Evolutionary conservation across 2,797 vertebrate species (phyloP).

Genomic region (Typhlichthys subterraneus): DNA sequence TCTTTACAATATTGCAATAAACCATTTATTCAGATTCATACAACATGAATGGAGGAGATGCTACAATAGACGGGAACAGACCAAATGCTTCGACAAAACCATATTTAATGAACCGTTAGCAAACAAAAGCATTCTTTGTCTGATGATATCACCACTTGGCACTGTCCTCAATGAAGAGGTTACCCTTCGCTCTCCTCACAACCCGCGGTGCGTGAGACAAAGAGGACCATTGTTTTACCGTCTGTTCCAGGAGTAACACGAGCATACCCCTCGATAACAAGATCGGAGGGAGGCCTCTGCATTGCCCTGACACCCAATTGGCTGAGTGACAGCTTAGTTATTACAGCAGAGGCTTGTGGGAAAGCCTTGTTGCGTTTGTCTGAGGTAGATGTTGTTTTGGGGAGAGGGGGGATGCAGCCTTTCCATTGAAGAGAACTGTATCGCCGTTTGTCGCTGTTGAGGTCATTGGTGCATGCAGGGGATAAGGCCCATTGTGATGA

Average conservation of each 20-base stretch:
- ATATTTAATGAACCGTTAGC: too few species aligned
- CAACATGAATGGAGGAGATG: too few species aligned
- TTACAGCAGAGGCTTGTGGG: slow-evolving; percentile 60
- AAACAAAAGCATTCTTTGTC: too few species aligned
- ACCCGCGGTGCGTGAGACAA: slow-evolving; percentile 56
- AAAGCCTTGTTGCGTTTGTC: slow-evolving; percentile 21
- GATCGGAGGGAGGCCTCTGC: slow-evolving; percentile 39
- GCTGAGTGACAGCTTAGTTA: slow-evolving; percentile 60
- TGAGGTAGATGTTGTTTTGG: slow-evolving; percentile 2
- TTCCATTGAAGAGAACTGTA: slow-evolving; percentile 39
- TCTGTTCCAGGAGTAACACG: slow-evolving; percentile 39
- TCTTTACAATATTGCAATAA: slow-evolving; percentile 9
- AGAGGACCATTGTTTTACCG: slow-evolving; percentile 63
- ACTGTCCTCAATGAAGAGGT: slow-evolving; percentile 48
- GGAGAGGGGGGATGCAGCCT: slow-evolving; percentile 22
- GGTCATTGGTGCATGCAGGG: slow-evolving; percentile 41
- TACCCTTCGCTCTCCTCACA: slow-evolving; percentile 49
- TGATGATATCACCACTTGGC: slow-evolving; percentile 53
- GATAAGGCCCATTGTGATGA: slow-evolving; percentile 29
- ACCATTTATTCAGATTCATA: too few species aligned
- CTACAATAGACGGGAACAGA: too few species aligned
- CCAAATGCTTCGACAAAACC: too few species aligned
- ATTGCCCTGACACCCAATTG: slow-evolving; percentile 47
- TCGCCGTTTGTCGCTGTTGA: slow-evolving; percentile 51
- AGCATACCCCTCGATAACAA: slow-evolving; percentile 59